Percentiles rank a stretch among this genome's conserved stretches.
phyloP scores from a whole-genome alignment of 2,888 invertebrate species.

The Trissonchulus sp. region DNA sequence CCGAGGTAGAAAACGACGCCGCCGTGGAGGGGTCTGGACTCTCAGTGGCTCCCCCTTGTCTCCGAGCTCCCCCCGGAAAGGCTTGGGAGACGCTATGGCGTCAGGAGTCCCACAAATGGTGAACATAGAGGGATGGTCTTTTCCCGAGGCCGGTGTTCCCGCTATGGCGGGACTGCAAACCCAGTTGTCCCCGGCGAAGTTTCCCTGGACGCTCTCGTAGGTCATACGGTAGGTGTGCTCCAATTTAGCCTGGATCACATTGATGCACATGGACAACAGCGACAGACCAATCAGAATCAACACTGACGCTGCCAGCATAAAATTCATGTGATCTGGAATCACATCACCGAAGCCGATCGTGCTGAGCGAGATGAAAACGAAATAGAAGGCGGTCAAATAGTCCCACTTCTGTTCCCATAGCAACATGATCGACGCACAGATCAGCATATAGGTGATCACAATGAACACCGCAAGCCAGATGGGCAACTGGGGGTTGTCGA shows the following conservation, averaged over 20 bases:
- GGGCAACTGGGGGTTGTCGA: slow-evolving; percentile 13
- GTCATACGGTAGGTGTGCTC: neutral
- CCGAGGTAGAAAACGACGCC: neutral
- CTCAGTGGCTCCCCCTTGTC: neutral
- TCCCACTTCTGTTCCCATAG: slow-evolving; percentile 14
- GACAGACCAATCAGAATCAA: slow-evolving; percentile 18
- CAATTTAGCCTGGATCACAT: slow-evolving; percentile 4
- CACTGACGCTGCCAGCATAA: neutral
- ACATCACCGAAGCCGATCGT: slow-evolving; percentile 19
- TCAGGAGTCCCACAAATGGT: neutral
- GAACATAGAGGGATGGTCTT: neutral
- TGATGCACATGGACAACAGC: slow-evolving; percentile 10
- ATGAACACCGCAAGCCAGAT: slow-evolving; percentile 9
- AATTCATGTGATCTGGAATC: neutral
- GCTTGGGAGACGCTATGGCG: neutral
- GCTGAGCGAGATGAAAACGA: slow-evolving; percentile 10
- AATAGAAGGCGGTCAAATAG: slow-evolving; percentile 11
- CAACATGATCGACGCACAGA: neutral
- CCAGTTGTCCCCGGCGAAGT: neutral
- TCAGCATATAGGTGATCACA: neutral
- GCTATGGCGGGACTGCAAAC: neutral
- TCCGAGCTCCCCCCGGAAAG: no score
- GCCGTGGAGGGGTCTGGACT: neutral
- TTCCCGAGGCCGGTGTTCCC: neutral
- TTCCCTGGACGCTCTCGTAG: neutral